Evolutionary conservation across 2,113 vertebrate genomes (phyloP).

Genomic region (Pelmatolapia mariae): DNA sequence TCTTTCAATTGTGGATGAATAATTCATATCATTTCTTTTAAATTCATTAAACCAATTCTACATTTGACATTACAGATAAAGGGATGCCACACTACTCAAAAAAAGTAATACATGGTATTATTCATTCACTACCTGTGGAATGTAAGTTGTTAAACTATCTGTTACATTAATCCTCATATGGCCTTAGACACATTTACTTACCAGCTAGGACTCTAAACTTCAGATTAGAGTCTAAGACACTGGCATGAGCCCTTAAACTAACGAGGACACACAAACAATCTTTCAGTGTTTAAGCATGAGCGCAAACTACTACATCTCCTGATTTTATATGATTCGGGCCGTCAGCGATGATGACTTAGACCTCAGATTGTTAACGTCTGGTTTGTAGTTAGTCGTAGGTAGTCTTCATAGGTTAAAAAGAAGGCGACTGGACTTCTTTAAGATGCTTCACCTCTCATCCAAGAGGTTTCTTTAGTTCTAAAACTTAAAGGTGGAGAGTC

Average conservation of each 20-base stretch:
- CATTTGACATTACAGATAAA: neutral
- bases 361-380: accelerated
- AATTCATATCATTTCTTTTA: neutral
- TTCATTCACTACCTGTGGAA: neutral
- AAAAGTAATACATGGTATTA: neutral
- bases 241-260: neutral
- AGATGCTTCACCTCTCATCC: neutral
- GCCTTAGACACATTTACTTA: neutral
- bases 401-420: neutral
- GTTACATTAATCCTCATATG: neutral
- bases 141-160: neutral
- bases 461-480: neutral
- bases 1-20: neutral
- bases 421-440: neutral
- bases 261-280: neutral
- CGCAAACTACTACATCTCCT: neutral
- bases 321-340: neutral
- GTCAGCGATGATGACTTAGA: accelerated
- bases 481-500: neutral
- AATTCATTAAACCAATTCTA: neutral
- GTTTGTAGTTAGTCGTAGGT: neutral
- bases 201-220: neutral
- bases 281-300: neutral
- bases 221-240: neutral
- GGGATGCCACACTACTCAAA: neutral